Evolutionary conservation across 1,140 invertebrate species (phyloP).

Genomic region (Pseudomyrmex flavicornis): DNA sequence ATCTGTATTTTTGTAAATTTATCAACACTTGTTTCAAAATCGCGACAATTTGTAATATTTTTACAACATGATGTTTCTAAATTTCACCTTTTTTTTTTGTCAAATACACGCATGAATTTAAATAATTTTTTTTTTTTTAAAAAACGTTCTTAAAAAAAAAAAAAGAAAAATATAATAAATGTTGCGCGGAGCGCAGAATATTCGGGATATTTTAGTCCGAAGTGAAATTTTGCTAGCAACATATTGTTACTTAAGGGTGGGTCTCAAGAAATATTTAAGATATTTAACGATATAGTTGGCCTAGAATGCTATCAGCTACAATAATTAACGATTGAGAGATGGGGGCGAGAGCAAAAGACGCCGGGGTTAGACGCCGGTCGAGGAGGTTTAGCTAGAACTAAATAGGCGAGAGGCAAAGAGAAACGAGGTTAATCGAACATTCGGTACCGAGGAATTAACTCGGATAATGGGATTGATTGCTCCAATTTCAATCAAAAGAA

Average conservation of each 20-base stretch:
- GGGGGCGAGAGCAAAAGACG: conserved; percentile 33
- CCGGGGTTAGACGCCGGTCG: background rate
- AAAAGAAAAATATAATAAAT: background rate
- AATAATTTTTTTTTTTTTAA: background rate
- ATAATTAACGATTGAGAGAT: conserved; percentile 54
- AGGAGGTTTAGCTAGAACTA: conserved; percentile 40
- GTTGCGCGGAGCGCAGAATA: background rate
- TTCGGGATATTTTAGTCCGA: background rate
- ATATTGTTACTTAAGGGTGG: conserved; percentile 2
- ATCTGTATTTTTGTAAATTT: too few species aligned
- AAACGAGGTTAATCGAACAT: conserved; percentile 59
- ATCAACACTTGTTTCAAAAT: too few species aligned
- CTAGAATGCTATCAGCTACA: conserved; percentile 46
- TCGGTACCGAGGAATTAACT: conserved; percentile 54
- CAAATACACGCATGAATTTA: background rate
- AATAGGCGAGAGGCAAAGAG: conserved; percentile 41
- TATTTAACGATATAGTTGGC: conserved; percentile 40
- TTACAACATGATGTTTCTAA: background rate
- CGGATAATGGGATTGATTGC: conserved; percentile 47
- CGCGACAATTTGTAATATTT: background rate
- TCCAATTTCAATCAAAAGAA: conserved; percentile 57
- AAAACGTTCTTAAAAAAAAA: background rate
- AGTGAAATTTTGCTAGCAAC: background rate
- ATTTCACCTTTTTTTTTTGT: background rate
- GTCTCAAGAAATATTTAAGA: conserved; percentile 21